A percentile compares a stretch with the other conserved stretches of the same genome.
Evolutionary conservation across 2,888 invertebrate genomes (phyloP).

Genomic region (Andricus quercusramuli): DNA sequence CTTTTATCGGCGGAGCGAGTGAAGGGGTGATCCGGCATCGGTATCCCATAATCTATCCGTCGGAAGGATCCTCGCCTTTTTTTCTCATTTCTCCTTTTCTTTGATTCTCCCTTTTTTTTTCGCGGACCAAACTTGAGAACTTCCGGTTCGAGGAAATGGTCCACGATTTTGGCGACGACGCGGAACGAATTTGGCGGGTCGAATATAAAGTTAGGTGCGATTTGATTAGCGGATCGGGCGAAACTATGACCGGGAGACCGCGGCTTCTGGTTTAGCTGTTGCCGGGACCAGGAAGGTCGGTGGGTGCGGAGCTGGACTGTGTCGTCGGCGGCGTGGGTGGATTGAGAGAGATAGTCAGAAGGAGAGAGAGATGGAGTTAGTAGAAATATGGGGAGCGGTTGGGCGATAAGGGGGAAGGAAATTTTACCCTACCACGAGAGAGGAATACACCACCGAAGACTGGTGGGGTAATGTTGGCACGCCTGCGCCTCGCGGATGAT

Average conservation of each 20-base stretch:
- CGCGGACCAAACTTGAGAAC: background rate
- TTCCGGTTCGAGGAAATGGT: conserved; percentile 3
- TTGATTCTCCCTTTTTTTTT: background rate
- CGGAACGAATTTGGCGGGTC: conserved; percentile 14
- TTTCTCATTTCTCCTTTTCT: conserved; percentile 43
- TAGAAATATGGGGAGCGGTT: conserved; percentile 38
- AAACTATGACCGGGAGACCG: conserved; percentile 54
- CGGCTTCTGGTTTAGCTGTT: conserved; percentile 51
- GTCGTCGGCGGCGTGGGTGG: conserved; percentile 47
- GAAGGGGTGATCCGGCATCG: conserved; percentile 52
- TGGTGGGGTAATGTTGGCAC: conserved; percentile 17
- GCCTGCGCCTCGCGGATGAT: background rate
- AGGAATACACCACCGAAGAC: conserved; percentile 9
- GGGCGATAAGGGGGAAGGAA: conserved; percentile 33
- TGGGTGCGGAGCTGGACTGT: conserved; percentile 49
- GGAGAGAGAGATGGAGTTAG: conserved; percentile 21
- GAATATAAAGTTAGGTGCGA: conserved; percentile 50
- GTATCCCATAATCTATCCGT: conserved; percentile 48
- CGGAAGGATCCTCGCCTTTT: conserved; percentile 7
- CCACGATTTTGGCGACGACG: background rate
- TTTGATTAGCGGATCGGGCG: conserved; percentile 56
- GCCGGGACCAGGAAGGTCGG: conserved; percentile 49
- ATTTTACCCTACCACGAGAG: conserved; percentile 30
- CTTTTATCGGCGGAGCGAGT: conserved; percentile 53
- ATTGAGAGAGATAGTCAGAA: conserved; percentile 39